Base-by-base conservation (phyloP, 2,888 invertebrate species). In the Chalcosyrphus nemorum region DNA sequence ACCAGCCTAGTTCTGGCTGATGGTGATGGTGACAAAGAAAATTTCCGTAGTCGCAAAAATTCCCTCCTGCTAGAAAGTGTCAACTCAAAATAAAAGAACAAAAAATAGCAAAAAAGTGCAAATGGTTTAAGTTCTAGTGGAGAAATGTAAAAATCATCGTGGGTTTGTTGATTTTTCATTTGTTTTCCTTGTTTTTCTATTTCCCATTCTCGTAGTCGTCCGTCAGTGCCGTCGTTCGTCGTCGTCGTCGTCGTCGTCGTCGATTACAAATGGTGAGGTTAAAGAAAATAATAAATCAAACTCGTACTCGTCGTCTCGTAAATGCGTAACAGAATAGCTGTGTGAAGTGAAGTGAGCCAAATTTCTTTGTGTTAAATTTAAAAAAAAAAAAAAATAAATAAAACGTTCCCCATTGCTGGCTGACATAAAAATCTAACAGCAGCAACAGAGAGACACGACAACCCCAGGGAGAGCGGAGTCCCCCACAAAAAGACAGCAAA, bases 261-360 rank as follows among this genome's bases (percentile, higher is more conserved):
- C 41, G 45, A 43, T 41, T 19, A 35, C 68, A 68, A 78, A 82
- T 74, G 74, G 41, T 65, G 68, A 80, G 24, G 24, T 4, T 24
- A 29, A 41, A 77, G 80, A 81, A 77, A 57, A 38, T 63, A 27
- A 27, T 68, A 71, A 57, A 57, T 57, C 56, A 77, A 43, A 78
- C 17, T 71, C 21, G 29, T 57, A 63, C 24, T 63, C 52, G 52
- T 29, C 29, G 32, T 9, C 7, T 32, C 7, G 6, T 80, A 75
- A 80, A 80, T 84, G 84, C 84, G 84, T 84, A 84, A 84, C 80
- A 84, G 78, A 78, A 84, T 80, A 70, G 15, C 63, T 47, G 75
- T 70, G 74, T 74, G 70, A 75, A 80, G 74, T 84, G 66, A 80
- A 84, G 56, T 78, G 72, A 74, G 63, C 80, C 74, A 74, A 80